Conservation (phyloP, 2,888 invertebrate genomes). For the Xanthia togata region DNA sequence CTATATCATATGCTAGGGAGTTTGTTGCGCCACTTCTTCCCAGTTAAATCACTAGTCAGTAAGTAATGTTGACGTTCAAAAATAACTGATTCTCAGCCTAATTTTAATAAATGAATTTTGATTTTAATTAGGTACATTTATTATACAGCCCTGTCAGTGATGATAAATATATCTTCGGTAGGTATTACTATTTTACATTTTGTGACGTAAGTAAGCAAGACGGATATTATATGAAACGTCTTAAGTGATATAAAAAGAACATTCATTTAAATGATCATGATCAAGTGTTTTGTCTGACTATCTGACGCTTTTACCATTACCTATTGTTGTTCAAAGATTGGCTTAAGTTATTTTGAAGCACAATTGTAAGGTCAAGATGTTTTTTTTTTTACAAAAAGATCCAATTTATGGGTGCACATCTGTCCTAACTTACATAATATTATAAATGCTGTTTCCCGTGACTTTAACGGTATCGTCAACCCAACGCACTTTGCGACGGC, state of each 20-base stretch:
- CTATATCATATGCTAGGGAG: not conserved
- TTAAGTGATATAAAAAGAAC: not conserved
- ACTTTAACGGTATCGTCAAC: not conserved
- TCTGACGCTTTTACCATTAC: not conserved
- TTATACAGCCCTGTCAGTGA: not conserved
- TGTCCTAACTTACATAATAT: too few species aligned
- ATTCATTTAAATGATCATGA: conserved; percentile 2
- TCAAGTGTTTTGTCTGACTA: not conserved
- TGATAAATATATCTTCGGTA: not conserved
- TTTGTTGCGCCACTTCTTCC: not conserved
- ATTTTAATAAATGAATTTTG: not conserved
- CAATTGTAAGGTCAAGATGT: not conserved
- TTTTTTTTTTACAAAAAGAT: not conserved
- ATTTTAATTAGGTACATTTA: not conserved
- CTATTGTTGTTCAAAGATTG: not conserved
- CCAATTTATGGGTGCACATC: not conserved
- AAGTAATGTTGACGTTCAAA: not conserved
- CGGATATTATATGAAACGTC: not conserved
- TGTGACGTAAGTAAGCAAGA: not conserved
- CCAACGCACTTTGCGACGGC: not conserved
- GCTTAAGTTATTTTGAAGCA: not conserved
- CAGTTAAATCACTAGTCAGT: not conserved
- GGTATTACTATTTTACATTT: not conserved
- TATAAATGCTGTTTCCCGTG: not conserved
- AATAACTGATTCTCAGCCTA: too few species aligned